phyloP scores from a whole-genome alignment of 1,140 invertebrate genomes.

The Drosophila jambulina region DNA sequence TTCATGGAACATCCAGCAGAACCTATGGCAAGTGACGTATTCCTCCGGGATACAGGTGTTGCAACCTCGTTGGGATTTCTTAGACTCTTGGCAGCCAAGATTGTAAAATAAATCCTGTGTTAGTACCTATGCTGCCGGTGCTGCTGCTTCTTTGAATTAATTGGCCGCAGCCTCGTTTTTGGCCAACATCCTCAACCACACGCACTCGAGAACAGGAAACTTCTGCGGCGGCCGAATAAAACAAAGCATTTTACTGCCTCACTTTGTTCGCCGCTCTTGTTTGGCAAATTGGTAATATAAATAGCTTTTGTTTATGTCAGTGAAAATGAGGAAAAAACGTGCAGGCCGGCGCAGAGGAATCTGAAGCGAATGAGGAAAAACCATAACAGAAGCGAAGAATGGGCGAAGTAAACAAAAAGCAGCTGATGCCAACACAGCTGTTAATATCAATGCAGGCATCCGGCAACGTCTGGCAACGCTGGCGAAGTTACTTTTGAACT shows the following conservation, averaged over 20 bases:
- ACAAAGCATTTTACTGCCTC: slow-evolving; percentile 37
- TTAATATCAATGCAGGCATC: not conserved
- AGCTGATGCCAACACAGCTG: slow-evolving; percentile 26
- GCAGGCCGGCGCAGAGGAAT: slow-evolving; percentile 21
- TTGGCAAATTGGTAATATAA: slow-evolving; percentile 31
- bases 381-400: slow-evolving; percentile 17
- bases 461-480: slow-evolving; percentile 13
- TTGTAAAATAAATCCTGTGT: slow-evolving; percentile 27
- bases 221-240: slow-evolving; percentile 19
- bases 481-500: not conserved
- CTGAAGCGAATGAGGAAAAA: slow-evolving; percentile 15
- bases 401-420: slow-evolving; percentile 40
- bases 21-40: too few relatives aligned
- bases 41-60: too few relatives aligned
- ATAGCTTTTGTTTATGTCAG: slow-evolving; percentile 59
- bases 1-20: not conserved
- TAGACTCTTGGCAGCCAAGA: slow-evolving; percentile 31
- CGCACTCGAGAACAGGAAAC: slow-evolving; percentile 30
- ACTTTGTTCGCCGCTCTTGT: slow-evolving; percentile 10
- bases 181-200: slow-evolving; percentile 23
- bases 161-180: slow-evolving; percentile 20
- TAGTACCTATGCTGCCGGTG: slow-evolving; percentile 1
- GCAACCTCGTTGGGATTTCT: slow-evolving; percentile 18
- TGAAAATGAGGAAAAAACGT: slow-evolving; percentile 41
- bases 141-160: slow-evolving; percentile 30